A percentile compares a stretch with the other conserved stretches of the same genome.
Evolutionary conservation across 2,888 invertebrate genomes (phyloP).

Genomic region (Taenaris catops): DNA sequence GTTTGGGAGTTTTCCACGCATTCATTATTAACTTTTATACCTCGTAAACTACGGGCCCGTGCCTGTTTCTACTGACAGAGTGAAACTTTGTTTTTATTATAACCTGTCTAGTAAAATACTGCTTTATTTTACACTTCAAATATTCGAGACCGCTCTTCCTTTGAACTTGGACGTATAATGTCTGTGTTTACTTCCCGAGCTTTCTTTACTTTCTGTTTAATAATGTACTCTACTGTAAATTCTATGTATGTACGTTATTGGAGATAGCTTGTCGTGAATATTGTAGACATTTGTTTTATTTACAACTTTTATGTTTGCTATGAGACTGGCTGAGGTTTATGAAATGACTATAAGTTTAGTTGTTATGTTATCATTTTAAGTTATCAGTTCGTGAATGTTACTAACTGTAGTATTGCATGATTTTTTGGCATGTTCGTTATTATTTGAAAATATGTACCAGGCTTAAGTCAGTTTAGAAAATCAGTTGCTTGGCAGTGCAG

Average conservation of each 20-base stretch:
- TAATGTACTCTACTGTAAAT: slow-evolving; percentile 6
- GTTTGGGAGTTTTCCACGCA: slow-evolving; percentile 15
- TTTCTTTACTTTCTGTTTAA: slow-evolving; percentile 16
- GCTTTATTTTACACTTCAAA: slow-evolving; percentile 44
- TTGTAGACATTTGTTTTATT: too few relatives aligned
- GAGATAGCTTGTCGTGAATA: neutral
- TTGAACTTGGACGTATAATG: slow-evolving; percentile 39
- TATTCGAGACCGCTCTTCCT: slow-evolving; percentile 40
- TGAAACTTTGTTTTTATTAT: slow-evolving; percentile 32
- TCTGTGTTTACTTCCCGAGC: slow-evolving; percentile 35
- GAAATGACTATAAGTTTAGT: too few relatives aligned
- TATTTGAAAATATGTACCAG: too few relatives aligned
- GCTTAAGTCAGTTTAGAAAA: too few relatives aligned
- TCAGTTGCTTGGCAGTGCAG: too few relatives aligned
- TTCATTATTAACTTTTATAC: slow-evolving; percentile 20
- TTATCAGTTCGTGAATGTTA: too few relatives aligned
- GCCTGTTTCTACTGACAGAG: slow-evolving; percentile 19
- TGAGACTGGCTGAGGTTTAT: too few relatives aligned
- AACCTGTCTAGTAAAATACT: slow-evolving; percentile 31
- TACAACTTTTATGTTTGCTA: neutral
- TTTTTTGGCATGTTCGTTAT: too few relatives aligned
- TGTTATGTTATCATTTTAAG: too few relatives aligned
- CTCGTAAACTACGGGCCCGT: slow-evolving; percentile 16
- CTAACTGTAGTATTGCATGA: too few relatives aligned
- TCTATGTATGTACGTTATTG: neutral